A percentile compares a stretch with the other conserved stretches of the same genome.
These are phyloP conservation scores for Noctua pronuba DNA, from an alignment of 2,888 invertebrate species.

Conservation along the genomic window DNA sequence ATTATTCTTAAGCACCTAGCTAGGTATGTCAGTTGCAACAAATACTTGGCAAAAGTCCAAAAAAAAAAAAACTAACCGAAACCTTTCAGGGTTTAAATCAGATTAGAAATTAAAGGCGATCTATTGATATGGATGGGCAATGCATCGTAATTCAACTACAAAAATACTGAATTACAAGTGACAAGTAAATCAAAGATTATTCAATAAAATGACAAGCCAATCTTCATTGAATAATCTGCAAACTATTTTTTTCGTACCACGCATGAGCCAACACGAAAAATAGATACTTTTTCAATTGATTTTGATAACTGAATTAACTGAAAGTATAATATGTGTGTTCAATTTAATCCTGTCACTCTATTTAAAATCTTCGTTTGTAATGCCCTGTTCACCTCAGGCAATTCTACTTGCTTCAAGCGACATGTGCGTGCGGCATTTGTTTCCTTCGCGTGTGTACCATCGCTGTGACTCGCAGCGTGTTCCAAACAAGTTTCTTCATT, in stretches of 20 bases:
- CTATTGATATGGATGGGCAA: neutral
- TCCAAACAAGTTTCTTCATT: neutral
- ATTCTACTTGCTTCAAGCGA: neutral
- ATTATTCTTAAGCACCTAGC: no score
- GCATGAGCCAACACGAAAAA: neutral
- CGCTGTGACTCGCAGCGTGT: neutral
- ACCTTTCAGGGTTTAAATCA: neutral
- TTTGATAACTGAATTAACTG: neutral
- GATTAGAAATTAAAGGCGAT: neutral
- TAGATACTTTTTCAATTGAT: slow-evolving; percentile 14
- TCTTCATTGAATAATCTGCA: slow-evolving; percentile 1
- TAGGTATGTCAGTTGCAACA: neutral
- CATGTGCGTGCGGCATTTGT: no score
- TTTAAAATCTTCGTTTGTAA: neutral
- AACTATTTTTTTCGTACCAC: neutral
- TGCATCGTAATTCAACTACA: neutral
- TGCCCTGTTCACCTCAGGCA: neutral
- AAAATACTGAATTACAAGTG: neutral
- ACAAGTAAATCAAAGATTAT: no score
- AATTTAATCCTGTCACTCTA: slow-evolving; percentile 4
- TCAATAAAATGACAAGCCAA: neutral
- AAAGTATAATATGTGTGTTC: neutral
- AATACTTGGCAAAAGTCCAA: neutral
- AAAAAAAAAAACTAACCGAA: neutral
- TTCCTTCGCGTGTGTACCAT: neutral